Percentiles rank a stretch among this genome's conserved stretches.
phyloP scores from a whole-genome alignment of 1,140 invertebrate species.

The Octopus sinensis region DNA sequence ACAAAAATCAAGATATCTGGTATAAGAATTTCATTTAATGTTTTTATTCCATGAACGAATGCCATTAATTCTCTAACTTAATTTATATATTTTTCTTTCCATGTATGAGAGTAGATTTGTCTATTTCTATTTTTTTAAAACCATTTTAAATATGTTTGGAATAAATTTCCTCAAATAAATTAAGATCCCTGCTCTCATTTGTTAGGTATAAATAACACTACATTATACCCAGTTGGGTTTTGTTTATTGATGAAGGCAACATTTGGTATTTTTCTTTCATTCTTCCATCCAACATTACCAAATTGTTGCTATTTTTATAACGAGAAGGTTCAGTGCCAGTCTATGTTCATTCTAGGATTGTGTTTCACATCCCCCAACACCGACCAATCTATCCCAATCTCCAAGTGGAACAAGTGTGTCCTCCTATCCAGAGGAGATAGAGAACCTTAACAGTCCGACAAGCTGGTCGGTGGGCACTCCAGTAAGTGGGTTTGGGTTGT shows the following conservation, averaged over 20 bases:
- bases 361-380: slow-evolving; percentile 67
- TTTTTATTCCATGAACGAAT: too few species aligned
- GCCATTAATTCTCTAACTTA: too few species aligned
- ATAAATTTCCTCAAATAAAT: too few species aligned
- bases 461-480: slow-evolving; percentile 63
- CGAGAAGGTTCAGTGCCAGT: slow-evolving; percentile 7
- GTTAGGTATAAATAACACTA: too few species aligned
- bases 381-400: slow-evolving; percentile 68
- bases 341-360: slow-evolving; percentile 40
- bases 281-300: slow-evolving; percentile 1
- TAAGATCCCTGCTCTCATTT: too few species aligned
- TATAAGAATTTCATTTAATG: too few species aligned
- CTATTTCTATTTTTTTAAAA: too few species aligned
- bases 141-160: too few species aligned
- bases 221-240: neutral
- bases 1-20: too few species aligned
- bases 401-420: slow-evolving; percentile 78
- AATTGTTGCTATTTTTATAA: neutral
- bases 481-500: slow-evolving; percentile 64
- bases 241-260: slow-evolving; percentile 4
- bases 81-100: too few species aligned
- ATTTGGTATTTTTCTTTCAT: neutral
- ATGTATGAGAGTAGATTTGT: too few species aligned
- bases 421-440: slow-evolving; percentile 82
- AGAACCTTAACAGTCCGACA: slow-evolving; percentile 75